Evolutionary conservation across 2,113 vertebrate species (phyloP).

Genomic region (Pantherophis guttatus): DNA sequence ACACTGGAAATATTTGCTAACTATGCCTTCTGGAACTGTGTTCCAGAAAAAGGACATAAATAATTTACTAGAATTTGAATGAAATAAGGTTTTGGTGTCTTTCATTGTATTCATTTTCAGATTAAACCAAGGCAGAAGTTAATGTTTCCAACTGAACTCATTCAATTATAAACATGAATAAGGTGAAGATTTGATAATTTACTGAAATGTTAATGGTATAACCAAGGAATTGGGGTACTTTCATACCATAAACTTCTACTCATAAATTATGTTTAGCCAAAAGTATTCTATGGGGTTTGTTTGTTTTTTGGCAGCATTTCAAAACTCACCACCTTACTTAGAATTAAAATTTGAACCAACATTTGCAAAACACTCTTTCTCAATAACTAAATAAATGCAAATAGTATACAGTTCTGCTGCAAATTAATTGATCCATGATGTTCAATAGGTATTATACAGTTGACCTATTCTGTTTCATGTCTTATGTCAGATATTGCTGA

Average conservation of each 20-base stretch:
- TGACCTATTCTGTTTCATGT: neutral
- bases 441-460: neutral
- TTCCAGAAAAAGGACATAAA: neutral
- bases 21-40: neutral
- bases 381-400: neutral
- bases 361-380: neutral
- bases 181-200: neutral
- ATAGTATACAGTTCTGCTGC: neutral
- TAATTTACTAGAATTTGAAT: neutral
- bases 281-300: neutral
- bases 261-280: neutral
- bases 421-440: neutral
- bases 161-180: neutral
- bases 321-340: neutral
- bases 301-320: neutral
- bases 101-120: neutral
- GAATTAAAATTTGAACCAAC: neutral
- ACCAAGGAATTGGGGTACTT: neutral
- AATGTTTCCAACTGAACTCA: too few species aligned
- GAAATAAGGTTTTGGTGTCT: neutral
- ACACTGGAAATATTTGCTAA: neutral
- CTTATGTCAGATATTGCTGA: neutral
- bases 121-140: neutral
- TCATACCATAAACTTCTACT: neutral
- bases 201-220: neutral